Conservation (phyloP, 2,888 invertebrate genomes). For the Oscheius myriophilus region DNA sequence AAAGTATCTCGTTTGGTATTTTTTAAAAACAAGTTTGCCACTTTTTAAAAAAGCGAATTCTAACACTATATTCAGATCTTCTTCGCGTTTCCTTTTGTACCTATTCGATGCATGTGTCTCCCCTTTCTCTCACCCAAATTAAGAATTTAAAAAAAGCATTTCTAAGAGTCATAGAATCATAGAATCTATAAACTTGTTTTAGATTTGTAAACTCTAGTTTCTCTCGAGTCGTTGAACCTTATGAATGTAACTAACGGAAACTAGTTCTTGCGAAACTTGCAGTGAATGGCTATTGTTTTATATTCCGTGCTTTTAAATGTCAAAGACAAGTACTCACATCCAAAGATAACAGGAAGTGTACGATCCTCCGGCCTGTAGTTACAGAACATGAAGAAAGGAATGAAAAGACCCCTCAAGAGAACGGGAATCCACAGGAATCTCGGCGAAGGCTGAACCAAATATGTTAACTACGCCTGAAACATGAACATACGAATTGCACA, state of each 20-base stretch:
- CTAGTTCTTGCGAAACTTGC: too few species aligned
- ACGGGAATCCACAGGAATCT: constrained; percentile 82
- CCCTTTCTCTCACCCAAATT: too few species aligned
- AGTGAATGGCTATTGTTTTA: not conserved
- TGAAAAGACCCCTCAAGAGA: constrained; percentile 76
- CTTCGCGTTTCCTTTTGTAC: too few species aligned
- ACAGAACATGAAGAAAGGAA: constrained; percentile 89
- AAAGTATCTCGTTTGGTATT: not conserved
- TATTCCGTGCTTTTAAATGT: not conserved
- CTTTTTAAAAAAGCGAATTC: not conserved
- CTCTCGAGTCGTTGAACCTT: too few species aligned
- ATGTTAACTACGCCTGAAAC: not conserved
- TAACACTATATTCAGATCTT: too few species aligned
- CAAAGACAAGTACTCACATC: constrained; percentile 27
- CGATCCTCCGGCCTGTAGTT: constrained; percentile 82
- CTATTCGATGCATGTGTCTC: too few species aligned
- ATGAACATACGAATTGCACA: constrained; percentile 78
- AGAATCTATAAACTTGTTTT: too few species aligned
- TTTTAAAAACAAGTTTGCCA: not conserved
- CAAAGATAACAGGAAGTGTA: constrained; percentile 80
- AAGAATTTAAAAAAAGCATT: too few species aligned
- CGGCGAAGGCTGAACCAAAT: constrained; percentile 79
- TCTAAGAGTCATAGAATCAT: too few species aligned
- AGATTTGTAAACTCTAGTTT: too few species aligned
- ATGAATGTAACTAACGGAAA: too few species aligned